Evolutionary conservation across 2,113 vertebrate genomes (phyloP), one percentile per base, ranked within the genome.

Genomic region (Catharus bicknelli): DNA sequence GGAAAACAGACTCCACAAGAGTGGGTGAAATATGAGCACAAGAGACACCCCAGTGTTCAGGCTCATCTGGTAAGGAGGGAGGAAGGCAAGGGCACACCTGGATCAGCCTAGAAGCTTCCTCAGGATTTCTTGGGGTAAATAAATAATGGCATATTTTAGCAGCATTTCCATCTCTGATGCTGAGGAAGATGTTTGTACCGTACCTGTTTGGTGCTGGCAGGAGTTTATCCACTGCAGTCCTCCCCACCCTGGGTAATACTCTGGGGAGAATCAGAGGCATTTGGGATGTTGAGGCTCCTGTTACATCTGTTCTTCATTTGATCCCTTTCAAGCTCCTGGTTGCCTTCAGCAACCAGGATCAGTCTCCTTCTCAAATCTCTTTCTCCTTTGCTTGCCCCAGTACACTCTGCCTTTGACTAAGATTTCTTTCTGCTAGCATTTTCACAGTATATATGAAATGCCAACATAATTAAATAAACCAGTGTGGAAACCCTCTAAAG

Each of bases 391-490:
- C 55, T 86, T 87, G 76, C 40, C 70, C 29, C 26, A 17, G 11
- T 25, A 70, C n/a, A 27, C 21, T 81, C 55, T 21, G 26, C 45
- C 51, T 95, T 72, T 79, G 25, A 72, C 62, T 94, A 78, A 94
- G 83, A 74, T 95, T 96, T 92, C 62, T 86, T 95, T 89, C 95
- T 96, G 88, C 93, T 96, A 85, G 93, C 83, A 90, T 96, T 96
- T 94, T 87, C 94, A 70, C 93, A 86, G 96, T 97, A 85, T 80
- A 94, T 95, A 90, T 75, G 96, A 93, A 97, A 96, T 88, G 95
- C 94, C 38, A 78, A 27, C 29, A 64, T 97, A 97, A 97, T 97
- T 98, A 97, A 97, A 97, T 96, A 96, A 98, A 97, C 86, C 95
- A 86, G 81, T 85, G 90, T 90, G 93, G 88, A 94, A 97, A 80